Evolutionary conservation across 2,113 vertebrate genomes (phyloP).

Genomic region (Silurus meridionalis): DNA sequence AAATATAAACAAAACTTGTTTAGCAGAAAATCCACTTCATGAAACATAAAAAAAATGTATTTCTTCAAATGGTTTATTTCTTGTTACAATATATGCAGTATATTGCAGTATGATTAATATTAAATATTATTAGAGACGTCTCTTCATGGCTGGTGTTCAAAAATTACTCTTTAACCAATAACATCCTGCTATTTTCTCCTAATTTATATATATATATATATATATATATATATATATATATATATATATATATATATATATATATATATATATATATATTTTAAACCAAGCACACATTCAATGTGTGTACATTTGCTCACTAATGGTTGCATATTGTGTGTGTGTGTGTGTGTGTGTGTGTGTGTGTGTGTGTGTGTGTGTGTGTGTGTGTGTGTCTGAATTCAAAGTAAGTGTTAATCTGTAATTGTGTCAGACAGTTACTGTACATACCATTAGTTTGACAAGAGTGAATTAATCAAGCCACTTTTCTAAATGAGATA

Average conservation of each 20-base stretch:
- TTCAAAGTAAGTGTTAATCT: not conserved
- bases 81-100: not conserved
- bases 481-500: constrained; percentile 17
- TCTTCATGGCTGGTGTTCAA: not conserved
- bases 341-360: not conserved
- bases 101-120: not conserved
- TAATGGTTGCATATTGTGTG: not conserved
- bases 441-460: constrained; percentile 8
- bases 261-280: too few relatives aligned
- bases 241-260: too few relatives aligned
- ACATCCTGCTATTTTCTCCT: constrained; percentile 5
- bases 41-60: not conserved
- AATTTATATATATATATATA: too few relatives aligned
- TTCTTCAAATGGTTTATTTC: not conserved
- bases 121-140: not conserved
- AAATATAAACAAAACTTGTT: not conserved
- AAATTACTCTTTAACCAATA: constrained; percentile 21
- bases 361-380: not conserved
- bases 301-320: not conserved
- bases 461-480: constrained; percentile 19
- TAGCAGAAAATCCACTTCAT: not conserved
- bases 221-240: too few relatives aligned
- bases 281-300: not conserved
- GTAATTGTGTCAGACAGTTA: not conserved
- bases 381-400: not conserved